Percentiles rank a stretch among this genome's conserved stretches.
phyloP scores from a whole-genome alignment of 1,140 invertebrate species.

The Papilio helenus region DNA sequence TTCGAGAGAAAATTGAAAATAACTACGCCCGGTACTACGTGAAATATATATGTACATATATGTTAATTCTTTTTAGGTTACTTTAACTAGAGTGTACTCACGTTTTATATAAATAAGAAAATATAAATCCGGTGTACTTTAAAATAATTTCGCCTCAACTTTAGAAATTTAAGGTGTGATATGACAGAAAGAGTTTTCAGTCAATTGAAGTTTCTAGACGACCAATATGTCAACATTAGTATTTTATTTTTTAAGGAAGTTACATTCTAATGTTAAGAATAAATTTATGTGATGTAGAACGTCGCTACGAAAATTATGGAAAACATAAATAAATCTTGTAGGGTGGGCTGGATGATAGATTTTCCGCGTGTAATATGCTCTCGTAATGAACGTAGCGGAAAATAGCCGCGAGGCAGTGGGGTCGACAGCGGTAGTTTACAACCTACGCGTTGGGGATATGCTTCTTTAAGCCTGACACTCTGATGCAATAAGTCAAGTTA shows the following conservation, averaged over 20 bases:
- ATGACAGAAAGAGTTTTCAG: too few species aligned
- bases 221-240: background rate
- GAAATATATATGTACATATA: background rate
- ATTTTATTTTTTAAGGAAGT: background rate
- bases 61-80: background rate
- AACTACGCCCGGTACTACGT: background rate
- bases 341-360: background rate
- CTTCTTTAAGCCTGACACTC: slow-evolving; percentile 21
- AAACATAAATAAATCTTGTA: background rate
- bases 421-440: slow-evolving; percentile 11
- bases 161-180: background rate
- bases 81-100: too few species aligned
- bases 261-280: background rate
- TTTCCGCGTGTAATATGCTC: slow-evolving; percentile 18
- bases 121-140: too few species aligned
- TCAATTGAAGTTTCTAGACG: background rate
- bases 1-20: slow-evolving; percentile 16
- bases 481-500: slow-evolving; percentile 24
- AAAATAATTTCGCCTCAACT: background rate
- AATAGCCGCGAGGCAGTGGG: slow-evolving; percentile 34
- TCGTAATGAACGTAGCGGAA: slow-evolving; percentile 30
- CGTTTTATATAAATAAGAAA: too few species aligned
- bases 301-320: background rate
- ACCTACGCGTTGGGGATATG: slow-evolving; percentile 1
- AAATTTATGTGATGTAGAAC: background rate